Evolutionary conservation across 2,113 vertebrate genomes (phyloP).

Genomic region (Eclectus roratus): DNA sequence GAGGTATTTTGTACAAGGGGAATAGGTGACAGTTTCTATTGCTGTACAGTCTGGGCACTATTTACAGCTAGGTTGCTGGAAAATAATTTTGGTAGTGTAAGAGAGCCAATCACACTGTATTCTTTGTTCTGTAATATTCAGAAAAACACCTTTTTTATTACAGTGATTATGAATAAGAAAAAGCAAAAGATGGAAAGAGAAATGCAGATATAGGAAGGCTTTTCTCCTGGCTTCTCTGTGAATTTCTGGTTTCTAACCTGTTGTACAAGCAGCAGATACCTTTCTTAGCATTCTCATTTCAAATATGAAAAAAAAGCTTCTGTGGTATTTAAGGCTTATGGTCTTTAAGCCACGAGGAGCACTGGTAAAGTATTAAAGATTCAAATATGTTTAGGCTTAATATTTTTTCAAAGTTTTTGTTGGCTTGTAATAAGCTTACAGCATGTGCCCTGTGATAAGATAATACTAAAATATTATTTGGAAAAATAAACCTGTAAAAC

Average conservation of each 20-base stretch:
- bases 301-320: not conserved
- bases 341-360: constrained; percentile 48
- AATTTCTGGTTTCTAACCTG: constrained; percentile 13
- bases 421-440: constrained; percentile 53
- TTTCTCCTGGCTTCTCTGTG: not conserved
- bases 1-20: not conserved
- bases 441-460: constrained; percentile 30
- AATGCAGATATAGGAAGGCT: not conserved
- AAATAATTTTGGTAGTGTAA: not conserved
- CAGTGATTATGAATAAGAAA: not conserved
- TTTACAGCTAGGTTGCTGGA: not conserved
- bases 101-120: not conserved
- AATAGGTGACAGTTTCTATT: not conserved
- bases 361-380: constrained; percentile 48
- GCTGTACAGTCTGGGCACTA: not conserved
- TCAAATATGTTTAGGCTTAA: constrained; percentile 59
- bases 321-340: constrained; percentile 50
- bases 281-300: constrained; percentile 40
- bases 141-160: not conserved
- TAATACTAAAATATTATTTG: constrained; percentile 21
- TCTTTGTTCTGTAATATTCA: not conserved
- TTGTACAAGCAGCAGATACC: constrained; percentile 10
- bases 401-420: constrained; percentile 46
- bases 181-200: not conserved
- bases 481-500: constrained; percentile 24